phyloP scores from a whole-genome alignment of 1,140 invertebrate species.

The Tetragnatha versicolor region DNA sequence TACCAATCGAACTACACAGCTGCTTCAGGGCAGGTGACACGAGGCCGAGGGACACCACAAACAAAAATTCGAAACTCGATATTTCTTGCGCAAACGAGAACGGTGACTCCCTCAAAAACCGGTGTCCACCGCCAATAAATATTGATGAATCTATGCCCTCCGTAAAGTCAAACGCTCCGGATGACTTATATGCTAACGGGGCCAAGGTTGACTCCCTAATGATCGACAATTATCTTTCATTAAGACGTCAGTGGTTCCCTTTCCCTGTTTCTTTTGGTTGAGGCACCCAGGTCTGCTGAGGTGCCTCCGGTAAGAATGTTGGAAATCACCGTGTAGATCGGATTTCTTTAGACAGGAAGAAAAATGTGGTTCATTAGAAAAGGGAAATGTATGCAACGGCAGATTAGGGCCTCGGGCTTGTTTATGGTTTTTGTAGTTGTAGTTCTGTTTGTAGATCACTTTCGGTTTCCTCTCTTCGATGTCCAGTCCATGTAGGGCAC shows the following conservation, averaged over 20 bases:
- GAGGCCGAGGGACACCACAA: no score
- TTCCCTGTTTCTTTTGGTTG: not conserved
- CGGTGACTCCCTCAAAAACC: no score
- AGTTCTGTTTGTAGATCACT: no score
- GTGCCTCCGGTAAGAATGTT: not conserved
- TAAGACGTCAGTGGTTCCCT: slow-evolving; percentile 24
- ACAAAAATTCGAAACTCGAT: no score
- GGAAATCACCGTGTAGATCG: not conserved
- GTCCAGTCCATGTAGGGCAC: no score
- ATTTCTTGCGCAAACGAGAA: no score
- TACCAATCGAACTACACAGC: no score
- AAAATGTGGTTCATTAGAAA: not conserved
- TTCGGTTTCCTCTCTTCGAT: no score
- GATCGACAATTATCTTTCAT: slow-evolving; percentile 38
- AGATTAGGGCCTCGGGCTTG: no score
- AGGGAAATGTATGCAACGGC: not conserved
- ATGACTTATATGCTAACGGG: slow-evolving; percentile 32
- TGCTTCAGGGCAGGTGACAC: no score
- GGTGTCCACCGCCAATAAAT: slow-evolving; percentile 15
- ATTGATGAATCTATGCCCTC: slow-evolving; percentile 11
- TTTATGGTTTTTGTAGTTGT: no score
- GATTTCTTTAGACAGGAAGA: not conserved
- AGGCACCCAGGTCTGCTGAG: not conserved
- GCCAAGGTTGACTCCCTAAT: slow-evolving; percentile 46
- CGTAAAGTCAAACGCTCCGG: not conserved